Percentiles rank a stretch among this genome's conserved stretches.
phyloP scores from a whole-genome alignment of 2,888 invertebrate genomes.

The Merodon equestris region DNA sequence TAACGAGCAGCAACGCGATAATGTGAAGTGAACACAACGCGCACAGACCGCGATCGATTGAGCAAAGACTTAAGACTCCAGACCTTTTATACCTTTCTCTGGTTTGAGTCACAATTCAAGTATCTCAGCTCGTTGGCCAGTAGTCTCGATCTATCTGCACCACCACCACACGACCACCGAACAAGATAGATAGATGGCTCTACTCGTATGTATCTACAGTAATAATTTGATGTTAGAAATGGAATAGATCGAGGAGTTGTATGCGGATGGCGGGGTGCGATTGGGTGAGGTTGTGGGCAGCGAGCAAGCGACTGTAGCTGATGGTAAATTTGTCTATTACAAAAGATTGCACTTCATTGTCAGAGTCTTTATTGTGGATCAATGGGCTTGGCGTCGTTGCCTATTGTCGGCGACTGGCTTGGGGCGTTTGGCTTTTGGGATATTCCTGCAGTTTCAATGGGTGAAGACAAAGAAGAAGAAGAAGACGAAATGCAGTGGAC shows the following conservation, averaged over 20 bases:
- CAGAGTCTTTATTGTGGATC: slow-evolving; percentile 47
- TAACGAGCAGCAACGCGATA: no score
- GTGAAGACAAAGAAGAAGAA: slow-evolving; percentile 23
- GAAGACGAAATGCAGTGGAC: slow-evolving; percentile 65
- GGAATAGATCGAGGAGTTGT: no score
- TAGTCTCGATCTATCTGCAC: slow-evolving; percentile 1
- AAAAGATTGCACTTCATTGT: slow-evolving; percentile 59
- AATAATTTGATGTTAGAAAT: no score
- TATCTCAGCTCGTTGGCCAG: slow-evolving; percentile 37
- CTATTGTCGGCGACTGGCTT: slow-evolving; percentile 30
- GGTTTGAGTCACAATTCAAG: slow-evolving; percentile 51
- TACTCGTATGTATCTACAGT: slow-evolving; percentile 51
- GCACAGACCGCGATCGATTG: slow-evolving; percentile 58
- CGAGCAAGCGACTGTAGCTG: slow-evolving; percentile 12
- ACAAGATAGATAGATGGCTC: slow-evolving; percentile 40
- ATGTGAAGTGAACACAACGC: slow-evolving; percentile 41
- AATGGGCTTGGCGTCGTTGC: slow-evolving; percentile 55
- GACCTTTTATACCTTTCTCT: slow-evolving; percentile 68
- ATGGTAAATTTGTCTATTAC: slow-evolving; percentile 67
- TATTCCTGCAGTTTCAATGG: neutral
- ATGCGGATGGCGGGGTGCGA: no score
- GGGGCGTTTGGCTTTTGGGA: slow-evolving; percentile 32
- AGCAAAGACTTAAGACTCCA: slow-evolving; percentile 60
- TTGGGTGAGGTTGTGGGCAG: no score
- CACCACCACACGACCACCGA: slow-evolving; percentile 7